Percentiles rank a stretch among this genome's conserved stretches.
phyloP scores from a whole-genome alignment of 2,797 vertebrate species.

The Chrysocyon brachyurus region DNA sequence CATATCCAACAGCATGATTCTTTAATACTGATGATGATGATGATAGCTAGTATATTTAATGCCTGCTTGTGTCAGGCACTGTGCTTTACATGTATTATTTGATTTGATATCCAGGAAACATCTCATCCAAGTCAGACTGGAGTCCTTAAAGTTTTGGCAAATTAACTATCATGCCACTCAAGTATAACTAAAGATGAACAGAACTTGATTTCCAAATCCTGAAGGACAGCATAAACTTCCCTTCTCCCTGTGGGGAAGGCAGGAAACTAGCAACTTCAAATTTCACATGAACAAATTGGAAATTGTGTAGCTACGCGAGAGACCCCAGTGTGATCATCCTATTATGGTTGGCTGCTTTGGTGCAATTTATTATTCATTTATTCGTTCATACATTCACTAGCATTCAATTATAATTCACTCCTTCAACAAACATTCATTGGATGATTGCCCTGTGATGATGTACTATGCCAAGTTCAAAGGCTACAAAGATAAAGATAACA shows the following conservation, averaged over 20 bases:
- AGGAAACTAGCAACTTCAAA: constrained; percentile 40
- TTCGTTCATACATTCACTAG: neutral
- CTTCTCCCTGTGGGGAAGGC: neutral
- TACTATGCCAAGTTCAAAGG: neutral
- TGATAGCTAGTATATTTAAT: neutral
- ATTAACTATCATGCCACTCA: neutral
- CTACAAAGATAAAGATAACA: neutral
- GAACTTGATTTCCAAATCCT: neutral
- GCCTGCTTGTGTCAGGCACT: neutral
- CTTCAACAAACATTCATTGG: neutral
- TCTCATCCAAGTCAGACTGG: neutral
- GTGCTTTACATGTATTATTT: neutral
- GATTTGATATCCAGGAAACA: constrained; percentile 24
- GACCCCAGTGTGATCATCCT: neutral
- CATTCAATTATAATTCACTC: neutral
- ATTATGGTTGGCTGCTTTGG: neutral
- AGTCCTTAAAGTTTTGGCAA: constrained; percentile 15
- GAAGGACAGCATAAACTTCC: neutral
- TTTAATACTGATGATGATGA: neutral
- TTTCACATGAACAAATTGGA: neutral
- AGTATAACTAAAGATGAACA: neutral
- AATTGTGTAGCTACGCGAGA: neutral
- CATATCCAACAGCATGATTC: neutral
- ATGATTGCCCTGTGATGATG: neutral
- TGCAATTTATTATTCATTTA: neutral